Percentiles rank a stretch among this genome's conserved stretches.
Evolutionary conservation across 2,113 vertebrate species (phyloP).

Genomic region (Pomatostomus ruficeps): DNA sequence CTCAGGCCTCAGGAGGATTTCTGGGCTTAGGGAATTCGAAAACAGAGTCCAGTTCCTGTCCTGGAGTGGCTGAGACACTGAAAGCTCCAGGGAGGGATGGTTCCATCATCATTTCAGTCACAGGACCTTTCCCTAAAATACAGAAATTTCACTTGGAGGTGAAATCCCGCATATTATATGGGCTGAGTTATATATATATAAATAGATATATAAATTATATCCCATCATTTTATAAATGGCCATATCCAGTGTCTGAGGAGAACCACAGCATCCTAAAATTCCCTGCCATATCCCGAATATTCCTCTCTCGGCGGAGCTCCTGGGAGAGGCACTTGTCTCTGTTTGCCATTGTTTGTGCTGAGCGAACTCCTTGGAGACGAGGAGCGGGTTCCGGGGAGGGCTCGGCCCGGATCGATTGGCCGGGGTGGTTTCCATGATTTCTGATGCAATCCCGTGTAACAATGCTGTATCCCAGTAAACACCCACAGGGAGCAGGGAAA

Average conservation of each 20-base stretch:
- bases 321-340: background rate
- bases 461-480: conserved; percentile 70
- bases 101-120: background rate
- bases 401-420: conserved; percentile 49
- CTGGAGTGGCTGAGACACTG: background rate
- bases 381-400: conserved; percentile 43
- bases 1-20: background rate
- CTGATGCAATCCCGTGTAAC: conserved; percentile 72
- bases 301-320: background rate
- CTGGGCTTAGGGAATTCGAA: background rate
- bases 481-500: conserved; percentile 55
- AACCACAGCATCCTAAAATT: no score
- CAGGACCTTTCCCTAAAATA: background rate
- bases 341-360: conserved; percentile 58
- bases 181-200: no score
- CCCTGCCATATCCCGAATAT: background rate
- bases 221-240: background rate
- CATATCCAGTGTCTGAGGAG: background rate
- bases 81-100: background rate
- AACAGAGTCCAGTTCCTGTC: background rate
- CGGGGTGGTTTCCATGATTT: conserved; percentile 62
- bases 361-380: conserved; percentile 68
- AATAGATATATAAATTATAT: no score
- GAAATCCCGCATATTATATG: no score
- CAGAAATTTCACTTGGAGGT: background rate